Evolutionary conservation across 23 tunicate genomes (phyloP).

Genomic region (Halocynthia aurantium): DNA sequence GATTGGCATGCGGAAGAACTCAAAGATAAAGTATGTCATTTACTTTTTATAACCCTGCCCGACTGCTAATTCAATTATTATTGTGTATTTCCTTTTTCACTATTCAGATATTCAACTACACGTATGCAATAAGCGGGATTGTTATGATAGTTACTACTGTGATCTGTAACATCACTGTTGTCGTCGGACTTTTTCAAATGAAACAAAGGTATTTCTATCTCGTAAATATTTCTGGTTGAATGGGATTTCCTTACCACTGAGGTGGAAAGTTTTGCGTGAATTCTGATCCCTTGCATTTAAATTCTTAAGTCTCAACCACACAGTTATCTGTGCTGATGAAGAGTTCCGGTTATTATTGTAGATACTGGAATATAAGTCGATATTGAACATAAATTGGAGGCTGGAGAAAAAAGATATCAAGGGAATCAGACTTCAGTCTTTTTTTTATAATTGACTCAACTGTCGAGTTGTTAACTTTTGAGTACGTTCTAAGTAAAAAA

Average conservation of each 20-base stretch:
- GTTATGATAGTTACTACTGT: slow-evolving; percentile 38
- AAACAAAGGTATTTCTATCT: slow-evolving; percentile 25
- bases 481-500: too few relatives aligned
- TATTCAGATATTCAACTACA: slow-evolving; percentile 59
- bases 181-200: slow-evolving; percentile 44
- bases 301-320: too few relatives aligned
- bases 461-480: too few relatives aligned
- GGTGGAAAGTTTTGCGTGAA: background rate
- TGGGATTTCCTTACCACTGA: background rate
- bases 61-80: background rate
- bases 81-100: background rate
- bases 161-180: slow-evolving; percentile 43
- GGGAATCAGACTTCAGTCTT: too few relatives aligned
- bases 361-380: too few relatives aligned
- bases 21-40: slow-evolving; percentile 23
- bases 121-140: slow-evolving; percentile 40
- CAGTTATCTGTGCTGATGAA: too few relatives aligned
- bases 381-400: too few relatives aligned
- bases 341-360: too few relatives aligned
- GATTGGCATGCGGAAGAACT: slow-evolving; percentile 46
- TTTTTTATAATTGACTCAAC: too few relatives aligned
- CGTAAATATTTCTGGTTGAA: background rate
- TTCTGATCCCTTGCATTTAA: too few relatives aligned
- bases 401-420: too few relatives aligned
- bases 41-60: background rate